Evolutionary conservation across 1,140 invertebrate species (phyloP).

Genomic region (Aleiodes sp.): DNA sequence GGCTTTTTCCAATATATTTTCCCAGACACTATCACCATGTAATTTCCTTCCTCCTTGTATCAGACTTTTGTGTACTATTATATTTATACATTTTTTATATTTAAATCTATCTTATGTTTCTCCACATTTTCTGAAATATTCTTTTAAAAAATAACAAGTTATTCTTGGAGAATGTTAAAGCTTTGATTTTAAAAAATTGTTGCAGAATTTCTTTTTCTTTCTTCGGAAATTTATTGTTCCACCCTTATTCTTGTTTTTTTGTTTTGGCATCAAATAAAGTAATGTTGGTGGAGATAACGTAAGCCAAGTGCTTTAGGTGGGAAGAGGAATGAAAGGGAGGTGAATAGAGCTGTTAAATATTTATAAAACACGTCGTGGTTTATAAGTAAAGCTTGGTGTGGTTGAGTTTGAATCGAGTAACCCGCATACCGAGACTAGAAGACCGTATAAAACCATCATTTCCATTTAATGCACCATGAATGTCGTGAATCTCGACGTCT

Average conservation of each 20-base stretch:
- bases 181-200: not conserved
- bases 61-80: too few relatives aligned
- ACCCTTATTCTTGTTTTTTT: slow-evolving; percentile 12
- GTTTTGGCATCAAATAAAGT: not conserved
- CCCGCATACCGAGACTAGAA: slow-evolving; percentile 5
- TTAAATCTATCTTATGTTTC: not conserved
- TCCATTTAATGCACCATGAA: slow-evolving; percentile 53
- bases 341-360: slow-evolving; percentile 43
- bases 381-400: slow-evolving; percentile 43
- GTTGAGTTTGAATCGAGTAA: slow-evolving; percentile 28
- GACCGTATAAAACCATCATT: slow-evolving; percentile 48
- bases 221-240: not conserved
- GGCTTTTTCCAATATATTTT: slow-evolving; percentile 43
- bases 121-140: not conserved
- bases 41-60: not conserved
- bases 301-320: not conserved
- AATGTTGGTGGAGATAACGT: not conserved
- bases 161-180: too few relatives aligned
- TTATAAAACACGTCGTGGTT: slow-evolving; percentile 46
- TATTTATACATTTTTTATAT: not conserved
- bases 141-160: too few relatives aligned
- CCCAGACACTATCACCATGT: not conserved
- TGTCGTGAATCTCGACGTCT: slow-evolving; percentile 42
- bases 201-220: not conserved
- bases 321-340: slow-evolving; percentile 28